phyloP scores from a whole-genome alignment of 2,797 vertebrate genomes.

The Phoxinus dragarum region DNA sequence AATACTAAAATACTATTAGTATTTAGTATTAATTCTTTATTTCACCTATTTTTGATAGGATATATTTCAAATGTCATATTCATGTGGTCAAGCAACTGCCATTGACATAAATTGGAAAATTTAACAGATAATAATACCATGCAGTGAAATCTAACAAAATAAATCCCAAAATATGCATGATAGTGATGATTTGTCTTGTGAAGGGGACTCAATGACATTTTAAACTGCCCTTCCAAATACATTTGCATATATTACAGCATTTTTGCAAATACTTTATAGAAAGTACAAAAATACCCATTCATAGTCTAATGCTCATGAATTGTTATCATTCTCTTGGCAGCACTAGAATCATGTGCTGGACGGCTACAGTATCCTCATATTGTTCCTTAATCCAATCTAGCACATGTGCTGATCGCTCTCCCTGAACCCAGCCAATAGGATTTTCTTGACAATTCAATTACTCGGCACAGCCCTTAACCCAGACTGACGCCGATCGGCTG shows the following conservation, averaged over 20 bases:
- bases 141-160: background rate
- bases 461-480: background rate
- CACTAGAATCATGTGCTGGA: conserved; percentile 47
- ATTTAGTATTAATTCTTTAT: background rate
- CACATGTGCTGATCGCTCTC: conserved; percentile 37
- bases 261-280: background rate
- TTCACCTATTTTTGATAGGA: background rate
- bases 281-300: conserved; percentile 7
- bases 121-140: background rate
- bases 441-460: conserved; percentile 53
- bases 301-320: background rate
- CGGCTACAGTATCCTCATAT: conserved; percentile 49
- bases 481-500: conserved; percentile 4
- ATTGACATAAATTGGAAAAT: background rate
- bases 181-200: conserved; percentile 10
- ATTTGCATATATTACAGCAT: too few species aligned
- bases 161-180: background rate
- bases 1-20: too few species aligned
- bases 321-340: conserved; percentile 34
- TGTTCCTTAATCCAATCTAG: conserved; percentile 57
- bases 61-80: background rate
- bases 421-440: conserved; percentile 34
- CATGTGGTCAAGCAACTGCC: background rate
- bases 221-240: background rate
- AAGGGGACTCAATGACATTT: conserved; percentile 29